Evolutionary conservation across 2,113 vertebrate genomes (phyloP).

Genomic region (Corythoichthys intestinalis): DNA sequence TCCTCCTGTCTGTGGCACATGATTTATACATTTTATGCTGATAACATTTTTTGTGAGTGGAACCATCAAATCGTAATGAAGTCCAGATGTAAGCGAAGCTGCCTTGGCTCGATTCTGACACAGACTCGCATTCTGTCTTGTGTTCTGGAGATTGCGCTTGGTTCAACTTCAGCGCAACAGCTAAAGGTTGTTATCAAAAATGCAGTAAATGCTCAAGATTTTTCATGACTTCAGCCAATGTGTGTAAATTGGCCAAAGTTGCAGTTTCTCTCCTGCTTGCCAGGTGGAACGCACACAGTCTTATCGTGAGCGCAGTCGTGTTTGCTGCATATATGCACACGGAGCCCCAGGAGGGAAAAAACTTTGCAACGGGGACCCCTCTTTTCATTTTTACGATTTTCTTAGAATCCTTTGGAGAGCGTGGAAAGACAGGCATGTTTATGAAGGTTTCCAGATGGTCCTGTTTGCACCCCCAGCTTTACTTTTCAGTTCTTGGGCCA

Average conservation of each 20-base stretch:
- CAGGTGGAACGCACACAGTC: constrained; percentile 28
- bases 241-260: constrained; percentile 35
- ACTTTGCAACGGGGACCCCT: constrained; percentile 66
- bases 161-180: constrained; percentile 40
- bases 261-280: constrained; percentile 10
- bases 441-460: constrained; percentile 80
- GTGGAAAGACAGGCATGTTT: constrained; percentile 78
- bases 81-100: constrained; percentile 59
- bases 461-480: constrained; percentile 65
- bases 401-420: constrained; percentile 76
- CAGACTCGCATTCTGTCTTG: constrained; percentile 33
- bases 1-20: constrained; percentile 34
- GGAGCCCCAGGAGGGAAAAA: constrained; percentile 61
- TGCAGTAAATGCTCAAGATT: constrained; percentile 55
- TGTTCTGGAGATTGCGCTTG: constrained; percentile 38
- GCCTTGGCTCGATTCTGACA: constrained; percentile 29
- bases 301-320: constrained; percentile 31
- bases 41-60: constrained; percentile 53
- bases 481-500: constrained; percentile 69
- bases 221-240: constrained; percentile 56
- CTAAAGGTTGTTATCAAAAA: constrained; percentile 48
- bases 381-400: constrained; percentile 77
- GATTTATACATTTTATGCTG: constrained; percentile 54
- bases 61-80: constrained; percentile 54
- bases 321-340: constrained; percentile 48